phyloP scores from a whole-genome alignment of 2,113 vertebrate genomes.

The Anolis carolinensis region DNA sequence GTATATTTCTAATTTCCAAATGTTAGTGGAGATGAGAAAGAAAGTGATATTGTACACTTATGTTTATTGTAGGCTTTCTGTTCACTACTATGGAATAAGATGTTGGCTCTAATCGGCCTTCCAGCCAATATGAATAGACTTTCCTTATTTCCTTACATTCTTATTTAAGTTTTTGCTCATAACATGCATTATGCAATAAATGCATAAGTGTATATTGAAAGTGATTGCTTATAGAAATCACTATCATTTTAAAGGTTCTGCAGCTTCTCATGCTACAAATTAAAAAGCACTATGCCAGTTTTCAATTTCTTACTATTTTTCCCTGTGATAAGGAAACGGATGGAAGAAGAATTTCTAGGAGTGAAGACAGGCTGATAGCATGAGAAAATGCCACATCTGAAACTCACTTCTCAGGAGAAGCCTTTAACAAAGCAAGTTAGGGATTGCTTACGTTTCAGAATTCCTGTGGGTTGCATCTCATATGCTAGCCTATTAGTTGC shows the following conservation, averaged over 20 bases:
- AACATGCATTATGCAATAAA: no score
- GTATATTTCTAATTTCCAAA: background rate
- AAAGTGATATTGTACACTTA: no score
- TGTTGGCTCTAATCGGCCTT: background rate
- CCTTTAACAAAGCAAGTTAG: background rate
- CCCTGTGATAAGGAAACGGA: background rate
- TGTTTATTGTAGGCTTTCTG: background rate
- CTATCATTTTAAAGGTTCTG: no score
- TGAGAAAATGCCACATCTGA: no score
- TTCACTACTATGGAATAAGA: background rate
- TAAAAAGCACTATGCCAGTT: no score
- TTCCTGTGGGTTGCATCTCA: background rate
- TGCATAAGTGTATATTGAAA: background rate
- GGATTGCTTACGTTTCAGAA: background rate
- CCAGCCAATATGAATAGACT: no score
- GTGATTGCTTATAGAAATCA: background rate
- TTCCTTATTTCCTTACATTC: no score
- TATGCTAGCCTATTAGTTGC: background rate
- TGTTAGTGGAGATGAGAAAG: no score
- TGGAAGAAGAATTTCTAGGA: background rate
- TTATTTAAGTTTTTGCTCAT: no score
- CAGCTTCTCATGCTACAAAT: no score
- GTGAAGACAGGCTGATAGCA: background rate
- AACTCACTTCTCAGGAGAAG: background rate
- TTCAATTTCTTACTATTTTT: background rate